Conservation (phyloP, 37 sponge, comb jelly and placozoan species). For the Beroe forskalii region DNA sequence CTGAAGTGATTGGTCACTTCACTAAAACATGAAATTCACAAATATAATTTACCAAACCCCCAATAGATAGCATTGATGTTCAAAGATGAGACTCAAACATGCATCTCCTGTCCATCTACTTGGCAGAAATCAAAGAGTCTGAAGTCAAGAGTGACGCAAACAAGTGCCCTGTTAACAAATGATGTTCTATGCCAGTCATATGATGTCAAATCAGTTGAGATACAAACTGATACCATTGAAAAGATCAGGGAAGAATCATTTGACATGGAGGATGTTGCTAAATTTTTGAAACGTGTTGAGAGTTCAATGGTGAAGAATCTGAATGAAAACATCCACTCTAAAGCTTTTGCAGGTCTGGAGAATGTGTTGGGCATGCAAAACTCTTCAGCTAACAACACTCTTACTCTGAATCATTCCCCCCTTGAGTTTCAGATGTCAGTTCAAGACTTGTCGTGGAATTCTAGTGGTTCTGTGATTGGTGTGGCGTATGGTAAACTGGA, state of each 20-base stretch:
- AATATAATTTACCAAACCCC: no score
- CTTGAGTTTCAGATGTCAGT: conserved; percentile 7
- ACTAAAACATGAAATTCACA: no score
- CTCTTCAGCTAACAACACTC: background rate
- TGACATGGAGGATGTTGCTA: background rate
- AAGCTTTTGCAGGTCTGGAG: conserved; percentile 14
- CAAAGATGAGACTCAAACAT: conserved; percentile 28
- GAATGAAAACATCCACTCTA: conserved; percentile 2
- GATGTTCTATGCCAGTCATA: conserved; percentile 7
- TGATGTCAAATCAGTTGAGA: background rate
- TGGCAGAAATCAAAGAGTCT: conserved; percentile 5
- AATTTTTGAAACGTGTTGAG: conserved; percentile 32
- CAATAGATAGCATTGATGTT: no score
- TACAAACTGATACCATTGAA: conserved; percentile 6
- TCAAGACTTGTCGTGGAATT: background rate
- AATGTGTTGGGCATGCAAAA: background rate
- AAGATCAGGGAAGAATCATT: background rate
- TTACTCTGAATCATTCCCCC: conserved; percentile 22
- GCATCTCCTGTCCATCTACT: conserved; percentile 21
- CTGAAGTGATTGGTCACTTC: no score
- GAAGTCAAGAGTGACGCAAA: conserved; percentile 3
- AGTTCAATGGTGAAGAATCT: background rate
- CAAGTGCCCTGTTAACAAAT: conserved; percentile 36
- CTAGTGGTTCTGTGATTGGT: conserved; percentile 53
- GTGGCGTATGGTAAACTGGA: conserved; percentile 51